Evolutionary conservation across 2,888 invertebrate species (phyloP).

Genomic region (Zonitis immaculata): DNA sequence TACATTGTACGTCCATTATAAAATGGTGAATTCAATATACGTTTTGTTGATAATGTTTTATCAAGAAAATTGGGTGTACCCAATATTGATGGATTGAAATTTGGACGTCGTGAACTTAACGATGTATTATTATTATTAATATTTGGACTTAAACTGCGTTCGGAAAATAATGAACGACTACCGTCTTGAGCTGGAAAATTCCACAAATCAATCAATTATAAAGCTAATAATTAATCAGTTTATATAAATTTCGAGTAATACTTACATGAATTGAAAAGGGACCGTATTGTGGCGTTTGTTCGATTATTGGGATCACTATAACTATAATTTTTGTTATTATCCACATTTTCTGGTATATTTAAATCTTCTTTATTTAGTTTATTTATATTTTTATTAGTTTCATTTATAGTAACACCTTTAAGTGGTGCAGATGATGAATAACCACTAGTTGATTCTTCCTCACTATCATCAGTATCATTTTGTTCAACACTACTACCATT

Average conservation of each 20-base stretch:
- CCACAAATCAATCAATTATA: not conserved
- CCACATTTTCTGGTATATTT: conserved; percentile 8
- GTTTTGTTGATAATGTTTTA: conserved; percentile 47
- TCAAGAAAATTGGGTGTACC: conserved; percentile 47
- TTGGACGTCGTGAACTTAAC: conserved; percentile 51
- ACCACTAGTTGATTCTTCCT: conserved; percentile 56
- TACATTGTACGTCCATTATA: conserved; percentile 71
- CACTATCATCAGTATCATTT: conserved; percentile 52
- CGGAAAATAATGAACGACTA: conserved; percentile 44
- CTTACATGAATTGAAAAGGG: conserved; percentile 38
- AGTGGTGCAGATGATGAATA: conserved; percentile 47
- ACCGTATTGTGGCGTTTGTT: conserved; percentile 9
- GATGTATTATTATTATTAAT: conserved; percentile 34
- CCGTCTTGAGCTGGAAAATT: conserved; percentile 19
- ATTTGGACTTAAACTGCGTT: conserved; percentile 40
- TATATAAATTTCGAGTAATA: no score
- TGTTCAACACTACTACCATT: conserved; percentile 8
- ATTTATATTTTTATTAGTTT: conserved; percentile 3
- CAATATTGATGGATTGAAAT: conserved; percentile 50
- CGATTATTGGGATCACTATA: conserved; percentile 4
- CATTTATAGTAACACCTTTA: not conserved
- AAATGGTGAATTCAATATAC: conserved; percentile 62
- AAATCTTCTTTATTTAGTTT: conserved; percentile 16
- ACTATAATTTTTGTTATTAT: not conserved
- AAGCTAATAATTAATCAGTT: no score